Evolutionary conservation across 2,797 vertebrate genomes (phyloP).

Genomic region (Aphelocoma californica): DNA sequence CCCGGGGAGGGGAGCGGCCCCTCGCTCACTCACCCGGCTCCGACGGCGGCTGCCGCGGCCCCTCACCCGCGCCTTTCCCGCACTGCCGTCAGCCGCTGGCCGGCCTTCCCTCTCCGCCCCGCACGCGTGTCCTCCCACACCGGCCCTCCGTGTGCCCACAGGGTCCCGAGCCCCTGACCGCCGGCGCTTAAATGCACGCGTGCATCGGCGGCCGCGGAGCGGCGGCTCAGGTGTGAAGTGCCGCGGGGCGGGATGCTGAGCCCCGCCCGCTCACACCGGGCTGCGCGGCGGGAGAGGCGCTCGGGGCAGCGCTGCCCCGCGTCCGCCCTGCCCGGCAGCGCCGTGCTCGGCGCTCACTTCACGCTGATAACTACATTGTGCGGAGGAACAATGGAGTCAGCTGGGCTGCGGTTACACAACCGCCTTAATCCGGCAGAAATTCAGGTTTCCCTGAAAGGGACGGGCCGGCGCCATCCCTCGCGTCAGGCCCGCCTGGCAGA

Average conservation of each 20-base stretch:
- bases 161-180: background rate
- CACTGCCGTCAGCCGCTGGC: background rate
- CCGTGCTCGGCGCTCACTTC: background rate
- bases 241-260: fast-evolving
- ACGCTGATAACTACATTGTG: background rate
- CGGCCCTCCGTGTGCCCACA: fast-evolving
- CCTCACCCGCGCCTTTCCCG: background rate
- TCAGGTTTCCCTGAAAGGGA: background rate
- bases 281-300: background rate
- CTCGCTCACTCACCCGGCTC: background rate
- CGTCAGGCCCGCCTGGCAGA: background rate
- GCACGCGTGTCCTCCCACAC: fast-evolving
- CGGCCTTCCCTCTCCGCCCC: too few species aligned
- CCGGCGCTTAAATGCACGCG: fast-evolving
- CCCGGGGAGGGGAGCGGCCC: background rate
- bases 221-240: background rate
- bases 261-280: too few species aligned
- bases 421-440: background rate
- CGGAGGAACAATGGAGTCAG: background rate
- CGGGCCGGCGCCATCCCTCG: background rate
- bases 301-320: background rate
- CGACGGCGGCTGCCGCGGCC: background rate
- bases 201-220: background rate
- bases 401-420: background rate
- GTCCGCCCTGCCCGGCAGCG: background rate